Evolutionary conservation across 1,140 invertebrate genomes (phyloP).

Genomic region (Wasmannia auropunctata): DNA sequence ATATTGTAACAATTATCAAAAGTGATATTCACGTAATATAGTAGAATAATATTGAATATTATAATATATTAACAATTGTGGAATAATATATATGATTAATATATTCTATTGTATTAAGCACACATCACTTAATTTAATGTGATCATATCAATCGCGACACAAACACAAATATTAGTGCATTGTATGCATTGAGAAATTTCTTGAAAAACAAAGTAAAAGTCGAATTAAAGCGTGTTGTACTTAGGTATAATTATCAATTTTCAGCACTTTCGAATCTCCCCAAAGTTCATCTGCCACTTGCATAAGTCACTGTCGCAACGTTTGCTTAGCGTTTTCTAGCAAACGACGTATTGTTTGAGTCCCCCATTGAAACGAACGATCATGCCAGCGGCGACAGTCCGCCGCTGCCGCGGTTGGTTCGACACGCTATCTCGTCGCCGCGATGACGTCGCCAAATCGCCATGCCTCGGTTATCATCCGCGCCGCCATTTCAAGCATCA

Average conservation of each 20-base stretch:
- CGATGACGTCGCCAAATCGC: constrained; percentile 20
- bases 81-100: not conserved
- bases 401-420: not conserved
- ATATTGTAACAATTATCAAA: not conserved
- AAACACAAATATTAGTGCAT: not conserved
- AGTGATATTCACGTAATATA: not conserved
- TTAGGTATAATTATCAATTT: not conserved
- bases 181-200: not conserved
- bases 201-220: not conserved
- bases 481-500: constrained; percentile 9
- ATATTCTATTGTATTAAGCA: not conserved
- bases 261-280: not conserved
- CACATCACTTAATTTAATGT: not conserved
- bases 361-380: constrained; percentile 10
- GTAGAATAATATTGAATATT: not conserved
- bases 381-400: not conserved
- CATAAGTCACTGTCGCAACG: constrained; percentile 42
- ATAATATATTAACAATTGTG: not conserved
- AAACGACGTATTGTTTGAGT: constrained; percentile 34
- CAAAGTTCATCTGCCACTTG: constrained; percentile 38
- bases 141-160: not conserved
- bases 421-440: not conserved
- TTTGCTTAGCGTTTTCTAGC: constrained; percentile 30
- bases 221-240: not conserved
- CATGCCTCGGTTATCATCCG: constrained; percentile 26